Conservation (phyloP, 1,140 invertebrate genomes). For the Formica selysi region DNA sequence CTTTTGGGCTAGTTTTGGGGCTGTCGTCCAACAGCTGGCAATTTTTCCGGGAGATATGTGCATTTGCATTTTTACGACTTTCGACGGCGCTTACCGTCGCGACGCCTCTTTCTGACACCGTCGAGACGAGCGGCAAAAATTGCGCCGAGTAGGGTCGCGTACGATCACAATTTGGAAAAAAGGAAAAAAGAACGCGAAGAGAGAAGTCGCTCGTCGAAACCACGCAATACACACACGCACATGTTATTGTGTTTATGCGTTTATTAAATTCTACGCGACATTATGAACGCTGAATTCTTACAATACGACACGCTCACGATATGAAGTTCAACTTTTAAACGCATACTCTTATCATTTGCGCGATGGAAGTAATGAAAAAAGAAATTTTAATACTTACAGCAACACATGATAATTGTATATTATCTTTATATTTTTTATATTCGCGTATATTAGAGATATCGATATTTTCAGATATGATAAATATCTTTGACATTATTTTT, state of each 20-base stretch:
- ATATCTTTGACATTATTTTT: background rate
- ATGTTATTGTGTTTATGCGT: constrained; percentile 52
- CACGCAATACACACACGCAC: background rate
- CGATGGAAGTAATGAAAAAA: background rate
- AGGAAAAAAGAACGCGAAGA: background rate
- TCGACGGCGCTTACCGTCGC: constrained; percentile 32
- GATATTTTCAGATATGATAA: background rate
- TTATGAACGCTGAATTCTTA: constrained; percentile 29
- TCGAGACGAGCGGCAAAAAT: constrained; percentile 45
- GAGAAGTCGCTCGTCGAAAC: background rate
- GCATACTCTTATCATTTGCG: too few relatives aligned
- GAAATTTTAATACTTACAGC: background rate
- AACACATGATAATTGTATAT: background rate
- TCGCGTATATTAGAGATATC: background rate
- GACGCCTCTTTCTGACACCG: background rate
- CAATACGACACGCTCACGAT: constrained; percentile 17
- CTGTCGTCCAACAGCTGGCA: constrained; percentile 58
- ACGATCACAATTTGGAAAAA: constrained; percentile 20
- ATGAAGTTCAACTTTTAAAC: constrained; percentile 31
- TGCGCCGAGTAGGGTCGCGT: constrained; percentile 1
- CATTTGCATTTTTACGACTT: constrained; percentile 78
- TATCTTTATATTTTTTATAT: background rate
- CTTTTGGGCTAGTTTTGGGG: constrained; percentile 41
- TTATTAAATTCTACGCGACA: constrained; percentile 54
- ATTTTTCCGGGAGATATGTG: constrained; percentile 68